Evolutionary conservation across 2,113 vertebrate genomes (phyloP).

Genomic region (Podarcis muralis): DNA sequence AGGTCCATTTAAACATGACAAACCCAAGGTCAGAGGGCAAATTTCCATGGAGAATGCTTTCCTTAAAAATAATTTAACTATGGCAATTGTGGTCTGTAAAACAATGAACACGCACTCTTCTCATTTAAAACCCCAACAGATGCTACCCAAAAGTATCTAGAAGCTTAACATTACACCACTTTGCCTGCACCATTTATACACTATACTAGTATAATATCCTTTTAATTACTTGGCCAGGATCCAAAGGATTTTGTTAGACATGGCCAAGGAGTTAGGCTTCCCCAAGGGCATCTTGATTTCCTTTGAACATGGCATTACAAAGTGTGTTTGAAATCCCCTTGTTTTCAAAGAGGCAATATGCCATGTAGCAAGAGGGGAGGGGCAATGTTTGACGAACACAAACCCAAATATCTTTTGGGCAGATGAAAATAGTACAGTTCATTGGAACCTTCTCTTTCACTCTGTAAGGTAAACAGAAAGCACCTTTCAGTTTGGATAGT

Average conservation of each 20-base stretch:
- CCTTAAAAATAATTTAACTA: neutral
- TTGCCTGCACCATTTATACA: neutral
- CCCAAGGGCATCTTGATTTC: neutral
- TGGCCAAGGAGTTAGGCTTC: neutral
- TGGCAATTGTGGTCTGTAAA: neutral
- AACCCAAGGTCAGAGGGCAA: neutral
- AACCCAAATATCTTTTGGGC: neutral
- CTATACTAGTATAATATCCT: neutral
- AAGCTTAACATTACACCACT: neutral
- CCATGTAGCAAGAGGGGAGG: too few species aligned
- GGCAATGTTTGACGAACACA: neutral
- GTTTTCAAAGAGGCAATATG: neutral
- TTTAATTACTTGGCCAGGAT: neutral
- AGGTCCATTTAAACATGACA: neutral
- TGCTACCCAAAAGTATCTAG: neutral
- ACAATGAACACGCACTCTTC: neutral
- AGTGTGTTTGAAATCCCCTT: neutral
- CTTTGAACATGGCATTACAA: neutral
- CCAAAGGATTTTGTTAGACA: neutral
- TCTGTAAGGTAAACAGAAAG: neutral
- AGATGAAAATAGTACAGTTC: neutral
- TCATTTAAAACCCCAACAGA: neutral
- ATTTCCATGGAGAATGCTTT: neutral
- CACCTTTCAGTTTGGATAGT: neutral
- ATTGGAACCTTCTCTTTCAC: neutral